A percentile compares a stretch with the other conserved stretches of the same genome.
Evolutionary conservation across 1,140 invertebrate genomes (phyloP).

Genomic region (Macrocentrus cingulum): DNA sequence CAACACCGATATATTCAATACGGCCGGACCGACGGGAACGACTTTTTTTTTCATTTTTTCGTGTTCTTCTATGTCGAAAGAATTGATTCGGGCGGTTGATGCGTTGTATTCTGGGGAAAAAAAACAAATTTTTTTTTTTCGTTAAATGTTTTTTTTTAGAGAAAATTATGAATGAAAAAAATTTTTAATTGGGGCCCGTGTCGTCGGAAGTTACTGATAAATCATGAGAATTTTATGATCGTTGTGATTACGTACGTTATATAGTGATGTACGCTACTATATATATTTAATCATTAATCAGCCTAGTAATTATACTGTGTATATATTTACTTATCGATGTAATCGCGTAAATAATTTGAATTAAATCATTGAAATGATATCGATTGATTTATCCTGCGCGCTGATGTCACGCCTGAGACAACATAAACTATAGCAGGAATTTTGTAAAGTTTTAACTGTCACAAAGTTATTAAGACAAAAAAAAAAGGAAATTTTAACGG

Average conservation of each 20-base stretch:
- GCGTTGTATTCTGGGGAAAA: no score
- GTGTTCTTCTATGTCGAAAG: no score
- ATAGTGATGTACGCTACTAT: conserved; percentile 52
- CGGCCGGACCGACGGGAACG: no score
- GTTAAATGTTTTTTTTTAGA: conserved; percentile 5
- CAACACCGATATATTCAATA: background rate
- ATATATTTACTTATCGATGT: conserved; percentile 48
- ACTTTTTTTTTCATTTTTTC: no score
- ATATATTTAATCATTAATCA: conserved; percentile 58
- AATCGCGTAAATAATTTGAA: background rate
- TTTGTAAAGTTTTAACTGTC: conserved; percentile 6
- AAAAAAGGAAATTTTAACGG: conserved; percentile 19
- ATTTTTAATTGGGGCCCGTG: background rate
- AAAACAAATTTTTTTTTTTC: no score
- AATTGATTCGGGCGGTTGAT: no score
- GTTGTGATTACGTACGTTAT: conserved; percentile 57
- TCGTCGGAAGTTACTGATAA: background rate
- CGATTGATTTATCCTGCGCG: background rate
- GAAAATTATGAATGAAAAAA: background rate
- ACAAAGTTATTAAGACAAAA: background rate
- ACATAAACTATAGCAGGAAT: background rate
- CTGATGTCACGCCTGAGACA: no score
- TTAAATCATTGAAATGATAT: conserved; percentile 4
- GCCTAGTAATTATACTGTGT: conserved; percentile 52
- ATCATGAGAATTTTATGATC: conserved; percentile 50